A percentile compares a stretch with the other conserved stretches of the same genome.
Conservation (phyloP, 2,888 invertebrate genomes). For the Erebia ligea region DNA sequence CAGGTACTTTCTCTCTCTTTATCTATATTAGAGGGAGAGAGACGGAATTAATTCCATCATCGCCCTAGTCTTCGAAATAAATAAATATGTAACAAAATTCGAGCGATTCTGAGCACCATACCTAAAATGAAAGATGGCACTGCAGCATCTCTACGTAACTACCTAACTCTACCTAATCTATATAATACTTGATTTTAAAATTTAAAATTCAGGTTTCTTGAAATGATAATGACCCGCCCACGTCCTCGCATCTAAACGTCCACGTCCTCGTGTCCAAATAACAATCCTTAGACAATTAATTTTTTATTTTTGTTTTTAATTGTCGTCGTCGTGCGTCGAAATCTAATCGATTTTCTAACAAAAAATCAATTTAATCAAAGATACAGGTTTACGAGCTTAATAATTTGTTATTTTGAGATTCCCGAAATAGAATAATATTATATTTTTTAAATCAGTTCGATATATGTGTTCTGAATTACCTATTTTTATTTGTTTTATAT, state of each 20-base stretch:
- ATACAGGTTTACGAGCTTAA: background rate
- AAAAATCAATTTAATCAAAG: background rate
- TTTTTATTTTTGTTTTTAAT: background rate
- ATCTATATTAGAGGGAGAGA: too few relatives aligned
- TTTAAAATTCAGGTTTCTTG: background rate
- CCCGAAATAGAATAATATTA: background rate
- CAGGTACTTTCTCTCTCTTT: too few relatives aligned
- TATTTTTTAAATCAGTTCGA: background rate
- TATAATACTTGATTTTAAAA: slow-evolving; percentile 1
- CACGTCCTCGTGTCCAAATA: background rate
- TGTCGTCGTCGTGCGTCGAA: background rate
- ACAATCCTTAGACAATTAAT: background rate
- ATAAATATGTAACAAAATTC: too few relatives aligned
- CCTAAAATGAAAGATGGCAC: too few relatives aligned
- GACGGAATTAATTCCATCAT: too few relatives aligned
- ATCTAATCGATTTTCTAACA: background rate
- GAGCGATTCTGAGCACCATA: too few relatives aligned
- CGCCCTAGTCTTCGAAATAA: too few relatives aligned
- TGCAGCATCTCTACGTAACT: too few relatives aligned
- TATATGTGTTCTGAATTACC: too few relatives aligned
- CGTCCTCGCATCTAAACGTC: background rate
- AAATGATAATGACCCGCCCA: background rate
- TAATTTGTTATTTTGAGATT: background rate
- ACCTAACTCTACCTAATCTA: background rate
- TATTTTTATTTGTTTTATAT: too few relatives aligned